Conservation (phyloP, 2,113 vertebrate genomes). For the Herpetotheres cachinnans region DNA sequence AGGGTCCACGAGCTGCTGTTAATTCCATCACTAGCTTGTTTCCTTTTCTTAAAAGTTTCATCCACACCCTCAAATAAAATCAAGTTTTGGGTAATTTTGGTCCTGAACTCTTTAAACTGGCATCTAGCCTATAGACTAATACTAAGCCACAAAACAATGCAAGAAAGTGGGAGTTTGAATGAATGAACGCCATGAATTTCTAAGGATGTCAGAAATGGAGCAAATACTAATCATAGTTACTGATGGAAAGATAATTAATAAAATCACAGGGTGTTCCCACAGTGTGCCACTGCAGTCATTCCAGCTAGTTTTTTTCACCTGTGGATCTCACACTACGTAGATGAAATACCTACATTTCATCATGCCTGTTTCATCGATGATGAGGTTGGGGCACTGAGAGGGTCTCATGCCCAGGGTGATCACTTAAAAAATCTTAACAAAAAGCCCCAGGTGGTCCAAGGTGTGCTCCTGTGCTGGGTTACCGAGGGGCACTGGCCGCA, state of each 20-base stretch:
- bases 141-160: not conserved
- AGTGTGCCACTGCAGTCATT: not conserved
- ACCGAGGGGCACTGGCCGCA: accelerated
- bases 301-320: not conserved
- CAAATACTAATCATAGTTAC: not conserved
- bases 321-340: not conserved
- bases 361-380: not conserved
- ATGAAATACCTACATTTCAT: not conserved
- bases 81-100: not conserved
- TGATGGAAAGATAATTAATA: not conserved
- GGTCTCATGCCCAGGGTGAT: not conserved
- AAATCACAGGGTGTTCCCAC: not conserved
- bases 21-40: not conserved
- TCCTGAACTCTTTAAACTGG: not conserved
- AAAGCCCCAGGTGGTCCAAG: not conserved
- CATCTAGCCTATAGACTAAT: not conserved
- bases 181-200: not conserved
- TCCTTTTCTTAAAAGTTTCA: not conserved
- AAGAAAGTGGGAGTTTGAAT: not conserved
- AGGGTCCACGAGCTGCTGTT: not conserved
- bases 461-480: not conserved
- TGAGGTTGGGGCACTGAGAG: not conserved
- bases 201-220: not conserved
- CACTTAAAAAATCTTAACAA: not conserved
- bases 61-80: not conserved